These are phyloP conservation scores for Dromiciops gliroides DNA, from an alignment of 2,113 vertebrate species.

Conservation along the genomic window DNA sequence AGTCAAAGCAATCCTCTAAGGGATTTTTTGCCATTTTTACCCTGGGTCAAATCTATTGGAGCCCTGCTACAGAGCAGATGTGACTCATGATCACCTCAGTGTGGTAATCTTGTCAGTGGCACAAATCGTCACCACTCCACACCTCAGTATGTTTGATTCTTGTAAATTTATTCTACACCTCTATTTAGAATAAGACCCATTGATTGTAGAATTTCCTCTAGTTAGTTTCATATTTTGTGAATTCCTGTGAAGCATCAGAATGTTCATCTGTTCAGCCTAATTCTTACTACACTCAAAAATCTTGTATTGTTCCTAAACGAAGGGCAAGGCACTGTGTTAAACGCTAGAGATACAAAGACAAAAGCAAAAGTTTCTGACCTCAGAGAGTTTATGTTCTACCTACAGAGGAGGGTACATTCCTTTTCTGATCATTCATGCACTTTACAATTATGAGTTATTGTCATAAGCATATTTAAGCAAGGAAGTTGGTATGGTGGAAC, in stretches of 20 bases:
- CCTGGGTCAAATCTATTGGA: neutral
- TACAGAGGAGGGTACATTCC: neutral
- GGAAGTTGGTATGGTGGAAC: neutral
- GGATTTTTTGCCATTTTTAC: neutral
- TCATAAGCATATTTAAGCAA: neutral
- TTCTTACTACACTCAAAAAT: neutral
- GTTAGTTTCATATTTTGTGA: neutral
- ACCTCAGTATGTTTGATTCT: neutral
- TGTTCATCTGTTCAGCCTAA: neutral
- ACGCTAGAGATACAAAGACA: neutral
- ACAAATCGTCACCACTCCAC: neutral
- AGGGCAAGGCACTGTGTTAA: neutral
- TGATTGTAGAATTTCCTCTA: neutral
- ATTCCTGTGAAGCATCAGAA: neutral
- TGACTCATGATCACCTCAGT: neutral
- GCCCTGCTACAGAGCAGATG: neutral
- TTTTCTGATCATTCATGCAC: neutral
- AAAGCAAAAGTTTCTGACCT: neutral
- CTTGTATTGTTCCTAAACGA: neutral
- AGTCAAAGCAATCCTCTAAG: neutral
- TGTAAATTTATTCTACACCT: neutral
- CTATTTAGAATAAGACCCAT: neutral
- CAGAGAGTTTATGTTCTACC: neutral
- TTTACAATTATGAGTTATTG: neutral
- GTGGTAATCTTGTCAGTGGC: neutral